Evolutionary conservation across 2,113 vertebrate species (phyloP), one percentile per base, ranked within the genome.

Genomic region (Crotalus helleri): DNA sequence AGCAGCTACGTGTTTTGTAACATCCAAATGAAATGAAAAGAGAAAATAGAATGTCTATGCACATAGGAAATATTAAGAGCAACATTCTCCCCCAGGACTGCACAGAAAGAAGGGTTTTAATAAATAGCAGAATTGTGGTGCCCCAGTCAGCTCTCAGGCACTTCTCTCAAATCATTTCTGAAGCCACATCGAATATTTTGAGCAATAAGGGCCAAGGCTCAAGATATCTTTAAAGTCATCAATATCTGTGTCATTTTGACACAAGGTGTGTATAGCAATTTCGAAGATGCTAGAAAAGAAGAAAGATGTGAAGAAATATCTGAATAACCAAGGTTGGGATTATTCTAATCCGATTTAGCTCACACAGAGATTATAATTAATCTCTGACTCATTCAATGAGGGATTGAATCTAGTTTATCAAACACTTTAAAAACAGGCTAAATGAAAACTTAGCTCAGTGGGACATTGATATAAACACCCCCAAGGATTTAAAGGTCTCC

Each of bases 401-500:
- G 21, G 53, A 58, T 58, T 55, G 54, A 88, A 89, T 89, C 19
- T 69, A 89, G 90, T 89, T 17, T 23, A 94, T 91, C 29, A 4
- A 3, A 24, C 93, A 69, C 19, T 55, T 93, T 33, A 89, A 58
- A 23, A 86, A 81, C 87, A 5, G 0, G 23, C 39, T 90, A 89
- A 59, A 23, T 61, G 33, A 46, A 55, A 93, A 44, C 74, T n/a
- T 8, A 92, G 39, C 59, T 90, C 26, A 49, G 88, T 92, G 93
- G 92, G 2, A 0, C 24, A 33, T 58, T 39, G 26, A 59, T 10
- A 89, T 24, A 57, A 23, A 44, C 17, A 26, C 69, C 19, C 5
- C 33, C 54, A 44, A 69, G 94, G 94, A 97, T 94, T 88, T 85
- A 92, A 96, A 97, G 90, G 92, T 94, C 96, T 94, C 9, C 97